Evolutionary conservation across 2,113 vertebrate species (phyloP).

Genomic region (Parus major): DNA sequence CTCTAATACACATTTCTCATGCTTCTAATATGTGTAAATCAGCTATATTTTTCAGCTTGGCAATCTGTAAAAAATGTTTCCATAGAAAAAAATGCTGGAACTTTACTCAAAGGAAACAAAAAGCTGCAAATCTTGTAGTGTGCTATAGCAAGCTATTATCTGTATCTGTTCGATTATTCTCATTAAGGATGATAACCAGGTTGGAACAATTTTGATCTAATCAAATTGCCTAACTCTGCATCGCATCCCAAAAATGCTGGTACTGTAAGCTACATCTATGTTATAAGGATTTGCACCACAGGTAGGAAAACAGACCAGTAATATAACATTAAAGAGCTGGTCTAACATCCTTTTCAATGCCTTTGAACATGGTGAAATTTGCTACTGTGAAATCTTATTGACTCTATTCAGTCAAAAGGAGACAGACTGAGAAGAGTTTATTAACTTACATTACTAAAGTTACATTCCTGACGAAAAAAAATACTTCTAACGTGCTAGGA

Average conservation of each 20-base stretch:
- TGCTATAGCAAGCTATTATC: neutral
- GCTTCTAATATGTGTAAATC: neutral
- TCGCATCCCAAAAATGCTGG: neutral
- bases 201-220: neutral
- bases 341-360: neutral
- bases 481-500: neutral
- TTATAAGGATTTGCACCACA: neutral
- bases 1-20: neutral
- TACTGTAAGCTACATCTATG: neutral
- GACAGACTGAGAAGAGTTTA: neutral
- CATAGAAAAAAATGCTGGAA: neutral
- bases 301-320: neutral
- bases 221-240: neutral
- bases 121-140: neutral
- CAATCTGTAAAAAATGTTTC: neutral
- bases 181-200: neutral
- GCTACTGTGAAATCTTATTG: neutral
- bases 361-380: neutral
- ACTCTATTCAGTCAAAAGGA: neutral
- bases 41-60: neutral
- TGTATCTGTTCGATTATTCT: neutral
- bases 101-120: neutral
- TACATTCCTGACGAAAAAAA: neutral
- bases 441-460: neutral
- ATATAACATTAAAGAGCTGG: neutral